Evolutionary conservation across 2,113 vertebrate species (phyloP), one percentile per base, ranked within the genome.

Genomic region (Bambusicola thoracicus): DNA sequence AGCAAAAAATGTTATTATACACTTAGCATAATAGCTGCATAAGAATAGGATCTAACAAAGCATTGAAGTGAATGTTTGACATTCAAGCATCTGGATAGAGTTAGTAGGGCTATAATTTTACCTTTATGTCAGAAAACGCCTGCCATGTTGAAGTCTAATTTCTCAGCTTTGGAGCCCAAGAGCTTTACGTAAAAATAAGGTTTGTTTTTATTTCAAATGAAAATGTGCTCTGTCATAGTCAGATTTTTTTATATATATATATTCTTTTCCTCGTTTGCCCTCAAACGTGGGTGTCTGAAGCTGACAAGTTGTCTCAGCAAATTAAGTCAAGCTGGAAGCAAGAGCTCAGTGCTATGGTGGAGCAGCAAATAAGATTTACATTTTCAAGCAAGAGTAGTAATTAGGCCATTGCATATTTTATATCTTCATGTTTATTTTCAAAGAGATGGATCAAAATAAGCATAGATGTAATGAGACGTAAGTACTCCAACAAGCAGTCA

Each of bases 261-360:
- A 81, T 85, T 93, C 65, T 90, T 94, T 90, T 69, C 90, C 93
- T 88, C 80, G n/a, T 90, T 93, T 94, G 76, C 88, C 73, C 95
- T 95, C 65, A 81, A 36, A 95, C 5, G 7, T 75, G 82, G 88
- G 76, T 95, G 92, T 96, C 83, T 95, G 88, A 92, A 80, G 83
- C 92, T 94, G 94, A 92, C 88, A 93, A 74, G 62, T 88, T 95
- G 93, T 96, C 92, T 95, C 56, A 75, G 83, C 88, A 95, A 94
- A 96, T 96, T 96, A 96, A 96, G 88, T 87, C 92, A 93, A 95
- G 81, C 77, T 94, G 86, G 79, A 86, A 90, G 69, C 48, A 92
- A 90, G 81, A 27, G 40, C 75, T 81, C 65, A 90, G 76, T 56
- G 65, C 80, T 90, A 61, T 6, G 0, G 77, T 40, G 84, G 44